Evolutionary conservation across 2,113 vertebrate genomes (phyloP).

Genomic region (Phaetusa simplex): DNA sequence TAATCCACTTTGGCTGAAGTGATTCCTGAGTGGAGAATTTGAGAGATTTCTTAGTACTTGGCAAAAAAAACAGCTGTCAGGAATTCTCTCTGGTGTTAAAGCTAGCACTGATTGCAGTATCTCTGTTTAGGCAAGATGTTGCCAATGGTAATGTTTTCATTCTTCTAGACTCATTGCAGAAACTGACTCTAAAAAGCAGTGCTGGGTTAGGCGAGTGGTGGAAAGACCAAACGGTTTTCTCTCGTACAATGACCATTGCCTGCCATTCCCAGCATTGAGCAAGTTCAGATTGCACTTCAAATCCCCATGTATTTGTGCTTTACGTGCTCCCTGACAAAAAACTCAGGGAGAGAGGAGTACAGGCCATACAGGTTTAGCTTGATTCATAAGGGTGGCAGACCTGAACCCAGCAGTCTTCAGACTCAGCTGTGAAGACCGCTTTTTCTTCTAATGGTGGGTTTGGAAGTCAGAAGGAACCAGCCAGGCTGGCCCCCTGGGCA

Average conservation of each 20-base stretch:
- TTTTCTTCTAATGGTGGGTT: not conserved
- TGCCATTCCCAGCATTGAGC: not conserved
- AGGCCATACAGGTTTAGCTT: not conserved
- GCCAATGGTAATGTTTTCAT: not conserved
- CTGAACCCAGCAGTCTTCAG: not conserved
- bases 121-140: not conserved
- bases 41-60: not conserved
- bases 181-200: not conserved
- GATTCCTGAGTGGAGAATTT: not conserved
- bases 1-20: constrained; percentile 9
- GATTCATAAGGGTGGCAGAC: not conserved
- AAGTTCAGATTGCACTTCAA: not conserved
- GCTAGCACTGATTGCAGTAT: not conserved
- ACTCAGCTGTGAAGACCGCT: not conserved
- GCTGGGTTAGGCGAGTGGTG: not conserved
- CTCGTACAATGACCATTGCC: fast-evolving
- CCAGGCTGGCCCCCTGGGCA: not conserved
- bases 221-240: not conserved
- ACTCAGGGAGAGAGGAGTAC: not conserved
- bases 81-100: not conserved
- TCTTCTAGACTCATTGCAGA: not conserved
- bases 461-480: not conserved
- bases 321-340: not conserved
- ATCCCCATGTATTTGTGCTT: not conserved
- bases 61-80: not conserved